phyloP scores from a whole-genome alignment of 1,140 invertebrate genomes.

The Probaryconus sp. region DNA sequence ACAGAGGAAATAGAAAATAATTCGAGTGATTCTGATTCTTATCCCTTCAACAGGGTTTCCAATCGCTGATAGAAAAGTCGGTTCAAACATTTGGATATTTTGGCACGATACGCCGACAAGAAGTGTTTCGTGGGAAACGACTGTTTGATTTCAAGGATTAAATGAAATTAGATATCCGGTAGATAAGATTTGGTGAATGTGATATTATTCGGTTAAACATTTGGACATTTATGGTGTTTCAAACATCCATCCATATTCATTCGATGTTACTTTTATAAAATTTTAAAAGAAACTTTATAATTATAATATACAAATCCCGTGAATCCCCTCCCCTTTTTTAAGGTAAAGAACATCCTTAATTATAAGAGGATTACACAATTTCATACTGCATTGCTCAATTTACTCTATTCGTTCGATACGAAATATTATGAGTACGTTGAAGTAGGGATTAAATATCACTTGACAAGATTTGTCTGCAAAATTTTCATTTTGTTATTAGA shows the following conservation, averaged over 20 bases:
- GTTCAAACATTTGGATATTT: no score
- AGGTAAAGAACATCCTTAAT: no score
- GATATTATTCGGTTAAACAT: not conserved
- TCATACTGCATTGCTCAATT: not conserved
- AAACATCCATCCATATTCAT: not conserved
- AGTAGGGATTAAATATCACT: not conserved
- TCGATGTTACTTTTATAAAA: conserved; percentile 14
- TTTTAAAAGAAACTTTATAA: no score
- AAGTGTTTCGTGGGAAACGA: no score
- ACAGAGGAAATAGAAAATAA: no score
- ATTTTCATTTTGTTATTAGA: no score
- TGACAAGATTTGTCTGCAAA: not conserved
- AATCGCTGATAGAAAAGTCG: no score
- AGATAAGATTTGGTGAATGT: conserved; percentile 31
- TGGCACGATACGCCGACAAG: no score
- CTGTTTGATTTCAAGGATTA: conserved; percentile 24
- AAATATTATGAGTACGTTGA: not conserved
- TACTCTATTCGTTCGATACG: conserved; percentile 21
- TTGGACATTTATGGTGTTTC: not conserved
- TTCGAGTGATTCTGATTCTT: no score
- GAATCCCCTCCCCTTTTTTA: no score
- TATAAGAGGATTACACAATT: conserved; percentile 31
- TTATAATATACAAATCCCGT: no score
- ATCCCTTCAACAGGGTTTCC: no score
- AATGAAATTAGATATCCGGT: conserved; percentile 21